Percentiles rank a stretch among this genome's conserved stretches.
Conservation (phyloP, 2,113 vertebrate genomes). For the Salvelinus namaycush region DNA sequence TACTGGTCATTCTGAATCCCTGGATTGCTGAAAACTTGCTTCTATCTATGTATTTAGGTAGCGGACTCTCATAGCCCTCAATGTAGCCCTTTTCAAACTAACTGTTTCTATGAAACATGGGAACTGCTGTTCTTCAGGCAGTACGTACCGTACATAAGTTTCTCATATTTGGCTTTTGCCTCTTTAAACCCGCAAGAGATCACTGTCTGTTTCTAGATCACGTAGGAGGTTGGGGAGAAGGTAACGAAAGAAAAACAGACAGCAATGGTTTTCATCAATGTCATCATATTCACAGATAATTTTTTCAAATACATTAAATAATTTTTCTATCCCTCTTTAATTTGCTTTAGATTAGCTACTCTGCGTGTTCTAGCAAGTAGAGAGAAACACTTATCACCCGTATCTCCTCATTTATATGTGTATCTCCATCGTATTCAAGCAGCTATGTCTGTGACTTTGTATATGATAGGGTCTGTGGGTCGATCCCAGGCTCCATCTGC, state of each 20-base stretch:
- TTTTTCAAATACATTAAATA: not conserved
- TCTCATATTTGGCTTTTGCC: constrained; percentile 55
- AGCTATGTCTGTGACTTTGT: not conserved
- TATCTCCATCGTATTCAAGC: not conserved
- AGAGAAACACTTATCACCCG: not conserved
- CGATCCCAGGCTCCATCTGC: not conserved
- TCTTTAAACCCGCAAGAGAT: constrained; percentile 26
- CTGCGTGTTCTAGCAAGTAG: not conserved
- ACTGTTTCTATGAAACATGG: constrained; percentile 28
- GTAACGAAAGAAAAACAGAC: constrained; percentile 71
- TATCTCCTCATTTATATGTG: not conserved
- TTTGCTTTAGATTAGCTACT: constrained; percentile 2
- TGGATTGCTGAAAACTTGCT: constrained; percentile 65
- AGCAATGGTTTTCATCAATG: not conserved
- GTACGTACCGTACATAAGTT: not conserved
- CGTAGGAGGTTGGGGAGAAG: not conserved
- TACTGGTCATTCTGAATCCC: constrained; percentile 77
- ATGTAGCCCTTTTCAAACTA: constrained; percentile 18
- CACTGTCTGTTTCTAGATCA: not conserved
- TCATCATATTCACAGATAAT: not conserved
- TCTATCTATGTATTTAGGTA: constrained; percentile 51
- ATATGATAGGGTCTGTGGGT: not conserved
- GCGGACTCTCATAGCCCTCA: constrained; percentile 1
- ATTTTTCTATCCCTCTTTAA: not conserved
- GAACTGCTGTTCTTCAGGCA: constrained; percentile 34